Evolutionary conservation across 2,797 vertebrate genomes (phyloP), one percentile per base, ranked within the genome.

Genomic region (Labeo calbasu): DNA sequence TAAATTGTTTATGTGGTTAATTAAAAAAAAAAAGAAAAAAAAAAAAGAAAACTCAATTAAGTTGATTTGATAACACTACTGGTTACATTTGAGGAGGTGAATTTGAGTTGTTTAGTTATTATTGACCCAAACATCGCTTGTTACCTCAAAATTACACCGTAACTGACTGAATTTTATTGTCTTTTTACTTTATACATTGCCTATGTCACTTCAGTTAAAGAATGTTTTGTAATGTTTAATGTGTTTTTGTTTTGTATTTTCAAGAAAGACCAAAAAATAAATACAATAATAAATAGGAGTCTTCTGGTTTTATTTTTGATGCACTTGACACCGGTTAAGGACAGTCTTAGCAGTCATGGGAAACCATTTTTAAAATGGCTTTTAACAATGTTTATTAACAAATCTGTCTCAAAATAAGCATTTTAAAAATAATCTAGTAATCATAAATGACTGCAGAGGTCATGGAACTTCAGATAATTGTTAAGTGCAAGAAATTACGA

Each of bases 201-300:
- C 91, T 93, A 91, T 86, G 92, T 95, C 92, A 92, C 92, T 90
- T 94, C 91, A 84, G 91, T 95, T 95, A 81, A 92, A 92, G 88
- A 91, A 93, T 94, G 92, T 95, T 95, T 94, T 94, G 93, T 94
- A 94, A 93, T 87, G 75, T 86, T 88, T 88, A 86, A 88, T 88
- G 83, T 86, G 87, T 88, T 92, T 95, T 92, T 93, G 93, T 95
- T 95, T 95, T 95, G 93, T 95, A 95, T 93, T 94, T 92, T 94
- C 88, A 93, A 92, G 89, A 94, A 94, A 94, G 89, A 94, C 91
- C 93, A 94, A 95, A 94, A 86, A 93, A 94, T 93, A 94, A 95
- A 94, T 92, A 92, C 79, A 92, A 90, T 93, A 92, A 91, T 90
- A 85, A 92, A 90, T 13, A 77, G 61, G 68, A 76, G 57, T 69